Evolutionary conservation across 2,797 vertebrate genomes (phyloP), one percentile per base, ranked within the genome.

Genomic region (Hyperoplus lanceolatus): DNA sequence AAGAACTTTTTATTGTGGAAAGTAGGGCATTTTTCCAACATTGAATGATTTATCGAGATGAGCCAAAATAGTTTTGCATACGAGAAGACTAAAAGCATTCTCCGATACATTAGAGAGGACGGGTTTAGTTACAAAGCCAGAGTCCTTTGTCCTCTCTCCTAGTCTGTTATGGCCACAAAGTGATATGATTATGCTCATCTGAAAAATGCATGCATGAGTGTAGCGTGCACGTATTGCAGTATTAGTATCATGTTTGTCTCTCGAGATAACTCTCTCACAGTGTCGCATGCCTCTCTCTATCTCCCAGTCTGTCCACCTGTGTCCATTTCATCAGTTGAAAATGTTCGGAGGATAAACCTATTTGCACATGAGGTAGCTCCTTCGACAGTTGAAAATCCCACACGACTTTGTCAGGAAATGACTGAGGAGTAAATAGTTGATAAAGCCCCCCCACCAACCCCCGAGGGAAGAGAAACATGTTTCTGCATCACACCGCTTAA

Each of bases 11-110:
- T n/a, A 67, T 72, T 77, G 75, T 56, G 61, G 80, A 81, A 81
- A 81, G 80, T 29, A 45, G 46, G 43, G 49, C 70, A 63, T 73
- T 75, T 74, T 78, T 64, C 80, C 73, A 81, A 60, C 51, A 67
- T 49, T 68, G 50, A 80, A 90, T 85, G 74, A 88, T 92, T 87
- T 86, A 89, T 82, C 4, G 63, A 82, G 72, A 83, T 62, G 74
- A 84, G 77, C 81, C 82, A 70, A 89, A 90, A 86, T 65, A 80
- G 77, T 81, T 87, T 78, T 73, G 76, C 64, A 80, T 77, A 77
- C 74, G 73, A 71, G 68, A 78, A 50, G 79, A 46, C 61, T 82
- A 61, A 89, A 90, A 81, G 82, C 79, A 70, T 90, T 80, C 58
- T 70, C 43, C 10, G 69, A 79, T 70, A 80, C 66, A 76, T 75